Base-by-base conservation (phyloP, 2,797 vertebrate species). In the Furcifer pardalis region DNA sequence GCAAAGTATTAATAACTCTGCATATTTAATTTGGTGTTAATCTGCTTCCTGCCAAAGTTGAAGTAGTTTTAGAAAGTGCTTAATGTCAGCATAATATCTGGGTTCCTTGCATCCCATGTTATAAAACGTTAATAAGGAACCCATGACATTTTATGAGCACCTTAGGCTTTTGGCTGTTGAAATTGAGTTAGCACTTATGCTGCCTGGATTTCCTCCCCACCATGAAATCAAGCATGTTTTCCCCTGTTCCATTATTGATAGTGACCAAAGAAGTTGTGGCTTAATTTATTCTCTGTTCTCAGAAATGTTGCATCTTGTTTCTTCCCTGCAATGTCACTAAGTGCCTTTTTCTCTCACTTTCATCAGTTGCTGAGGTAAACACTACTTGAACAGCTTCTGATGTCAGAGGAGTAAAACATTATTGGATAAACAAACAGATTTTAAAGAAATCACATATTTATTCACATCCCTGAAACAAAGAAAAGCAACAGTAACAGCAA, bases 1-100 rank as follows among this genome's bases (percentile, higher is more conserved):
- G 84, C 89, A 90, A 92, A 92, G 89, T 91, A 92, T 91, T 90
- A 91, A 89, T 86, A 93, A 82, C 56, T 84, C 84, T 87, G 52
- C 85, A 89, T 92, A 92, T 95, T 95, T 92, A 91, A 93, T 94
- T 88, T 84, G 74, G 82, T 86, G 23, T 89, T 94, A 93, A 89
- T 86, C 73, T 87, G 37, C 81, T 89, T 92, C 92, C 86, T 89
- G 78, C 49, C 83, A 91, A 88, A 92, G 72, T 86, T 87, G 83
- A 93, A 92, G 60, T 52, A 89, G 84, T 87, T 76, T 87, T 60
- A 92, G 93, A 69, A 95, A 87, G 60, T 78, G 77, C 85, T 88
- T 86, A 88, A 72, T 65, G 27, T 83, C 74, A 89, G 59, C 40
- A 79, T 72, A 76, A 68, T 69, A 32, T 1, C 84, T 89, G 81